These are phyloP conservation scores for Paratilapia polleni DNA, from an alignment of 2,113 vertebrate species.

Conservation along the genomic window DNA sequence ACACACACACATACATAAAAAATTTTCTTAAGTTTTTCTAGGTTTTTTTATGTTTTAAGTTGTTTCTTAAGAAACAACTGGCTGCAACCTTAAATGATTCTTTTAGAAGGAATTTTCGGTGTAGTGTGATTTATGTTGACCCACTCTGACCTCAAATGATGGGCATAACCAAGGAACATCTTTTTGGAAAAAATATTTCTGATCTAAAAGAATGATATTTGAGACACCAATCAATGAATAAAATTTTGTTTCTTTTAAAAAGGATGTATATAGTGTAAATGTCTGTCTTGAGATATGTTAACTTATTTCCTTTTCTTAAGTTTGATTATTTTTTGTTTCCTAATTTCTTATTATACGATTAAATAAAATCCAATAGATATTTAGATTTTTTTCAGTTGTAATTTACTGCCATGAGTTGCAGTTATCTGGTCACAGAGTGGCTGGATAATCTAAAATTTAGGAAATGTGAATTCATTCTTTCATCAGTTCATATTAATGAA, in stretches of 20 bases:
- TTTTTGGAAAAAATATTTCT: neutral
- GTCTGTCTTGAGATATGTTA: conserved; percentile 71
- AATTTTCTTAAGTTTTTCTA: too few species aligned
- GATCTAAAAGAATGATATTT: neutral
- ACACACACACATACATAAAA: too few species aligned
- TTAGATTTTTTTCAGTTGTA: conserved; percentile 64
- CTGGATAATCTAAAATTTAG: conserved; percentile 33
- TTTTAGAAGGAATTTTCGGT: too few species aligned
- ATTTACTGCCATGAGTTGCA: conserved; percentile 9
- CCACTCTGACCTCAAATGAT: too few species aligned
- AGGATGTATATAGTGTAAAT: conserved; percentile 83
- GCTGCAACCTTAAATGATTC: too few species aligned
- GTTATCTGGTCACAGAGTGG: conserved; percentile 46
- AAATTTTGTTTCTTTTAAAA: conserved; percentile 63
- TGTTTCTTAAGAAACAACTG: too few species aligned
- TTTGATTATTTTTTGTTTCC: conserved; percentile 72
- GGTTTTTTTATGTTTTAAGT: too few species aligned
- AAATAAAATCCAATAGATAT: conserved; percentile 72
- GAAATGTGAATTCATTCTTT: neutral
- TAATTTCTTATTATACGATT: conserved; percentile 65
- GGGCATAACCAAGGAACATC: too few species aligned
- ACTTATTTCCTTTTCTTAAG: conserved; percentile 69
- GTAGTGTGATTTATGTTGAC: too few species aligned
- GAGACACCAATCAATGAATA: conserved; percentile 37
- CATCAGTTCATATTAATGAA: conserved; percentile 18